Percentiles rank a stretch among this genome's conserved stretches.
Evolutionary conservation across 1,140 invertebrate genomes (phyloP).

Genomic region (Lepidurus arcticus): DNA sequence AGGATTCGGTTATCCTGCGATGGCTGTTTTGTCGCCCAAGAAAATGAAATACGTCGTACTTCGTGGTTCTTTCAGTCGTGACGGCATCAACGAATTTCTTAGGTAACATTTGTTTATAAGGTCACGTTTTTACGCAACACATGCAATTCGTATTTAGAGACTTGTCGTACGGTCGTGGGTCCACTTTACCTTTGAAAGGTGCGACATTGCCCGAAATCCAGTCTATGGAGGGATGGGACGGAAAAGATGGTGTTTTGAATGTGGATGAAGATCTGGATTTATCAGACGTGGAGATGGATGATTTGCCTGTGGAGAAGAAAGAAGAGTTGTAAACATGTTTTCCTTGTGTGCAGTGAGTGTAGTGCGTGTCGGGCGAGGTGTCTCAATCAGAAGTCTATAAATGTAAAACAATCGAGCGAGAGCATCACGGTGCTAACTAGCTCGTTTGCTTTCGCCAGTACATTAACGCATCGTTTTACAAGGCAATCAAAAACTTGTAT

Average conservation of each 20-base stretch:
- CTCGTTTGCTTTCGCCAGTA: neutral
- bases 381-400: neutral
- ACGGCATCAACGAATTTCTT: constrained; percentile 91
- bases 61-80: constrained; percentile 86
- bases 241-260: constrained; percentile 87
- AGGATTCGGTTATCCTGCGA: constrained; percentile 71
- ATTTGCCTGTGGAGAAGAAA: constrained; percentile 42
- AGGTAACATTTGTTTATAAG: constrained; percentile 48
- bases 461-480: constrained; percentile 19
- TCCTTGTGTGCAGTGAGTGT: constrained; percentile 16
- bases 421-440: neutral
- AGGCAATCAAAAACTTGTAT: neutral
- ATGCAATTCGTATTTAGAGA: constrained; percentile 58
- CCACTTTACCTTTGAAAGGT: constrained; percentile 82
- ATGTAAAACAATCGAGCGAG: neutral
- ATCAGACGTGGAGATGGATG: constrained; percentile 81
- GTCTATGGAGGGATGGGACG: constrained; percentile 82
- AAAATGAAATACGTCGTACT: constrained; percentile 95
- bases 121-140: neutral
- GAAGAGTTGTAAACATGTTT: constrained; percentile 64
- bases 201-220: constrained; percentile 72
- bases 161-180: constrained; percentile 87
- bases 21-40: constrained; percentile 92
- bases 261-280: constrained; percentile 89
- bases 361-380: neutral